Percentiles rank a stretch among this genome's conserved stretches.
Conservation (phyloP, 2,113 vertebrate genomes). For the Cyprinodon variegatus region DNA sequence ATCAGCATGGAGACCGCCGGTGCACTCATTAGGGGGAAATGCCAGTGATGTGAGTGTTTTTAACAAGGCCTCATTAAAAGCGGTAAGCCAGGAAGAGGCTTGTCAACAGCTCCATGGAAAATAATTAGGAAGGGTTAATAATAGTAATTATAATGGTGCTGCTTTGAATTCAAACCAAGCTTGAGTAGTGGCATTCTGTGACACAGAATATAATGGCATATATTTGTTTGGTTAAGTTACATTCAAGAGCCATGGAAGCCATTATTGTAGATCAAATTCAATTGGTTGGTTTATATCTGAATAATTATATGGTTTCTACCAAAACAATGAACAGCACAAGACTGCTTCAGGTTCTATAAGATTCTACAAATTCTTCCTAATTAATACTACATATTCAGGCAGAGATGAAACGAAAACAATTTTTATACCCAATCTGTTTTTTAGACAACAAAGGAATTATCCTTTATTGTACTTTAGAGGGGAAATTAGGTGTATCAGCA, state of each 20-base stretch:
- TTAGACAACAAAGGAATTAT: too few relatives aligned
- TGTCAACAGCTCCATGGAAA: conserved; percentile 50
- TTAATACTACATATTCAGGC: neutral
- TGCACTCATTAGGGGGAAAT: conserved; percentile 43
- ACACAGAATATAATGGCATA: neutral
- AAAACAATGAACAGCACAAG: neutral
- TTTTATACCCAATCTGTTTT: too few relatives aligned
- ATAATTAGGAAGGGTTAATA: conserved; percentile 53
- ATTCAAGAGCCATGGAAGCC: neutral
- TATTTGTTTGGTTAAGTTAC: too few relatives aligned
- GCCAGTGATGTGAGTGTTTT: conserved; percentile 63
- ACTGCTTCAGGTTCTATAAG: neutral
- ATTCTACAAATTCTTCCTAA: neutral
- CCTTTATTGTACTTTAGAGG: too few relatives aligned
- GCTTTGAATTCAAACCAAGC: conserved; percentile 17
- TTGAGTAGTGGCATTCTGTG: neutral
- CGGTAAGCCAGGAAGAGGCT: conserved; percentile 24
- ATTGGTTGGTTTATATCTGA: neutral
- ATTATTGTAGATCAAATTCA: neutral
- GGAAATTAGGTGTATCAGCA: too few relatives aligned
- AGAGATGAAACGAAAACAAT: neutral
- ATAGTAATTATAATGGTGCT: conserved; percentile 35
- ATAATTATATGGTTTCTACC: neutral
- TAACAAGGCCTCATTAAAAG: conserved; percentile 64
- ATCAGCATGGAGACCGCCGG: conserved; percentile 34